These are phyloP conservation scores for Cotesia vestalis DNA, from an alignment of 1,140 invertebrate genomes.

Conservation along the genomic window DNA sequence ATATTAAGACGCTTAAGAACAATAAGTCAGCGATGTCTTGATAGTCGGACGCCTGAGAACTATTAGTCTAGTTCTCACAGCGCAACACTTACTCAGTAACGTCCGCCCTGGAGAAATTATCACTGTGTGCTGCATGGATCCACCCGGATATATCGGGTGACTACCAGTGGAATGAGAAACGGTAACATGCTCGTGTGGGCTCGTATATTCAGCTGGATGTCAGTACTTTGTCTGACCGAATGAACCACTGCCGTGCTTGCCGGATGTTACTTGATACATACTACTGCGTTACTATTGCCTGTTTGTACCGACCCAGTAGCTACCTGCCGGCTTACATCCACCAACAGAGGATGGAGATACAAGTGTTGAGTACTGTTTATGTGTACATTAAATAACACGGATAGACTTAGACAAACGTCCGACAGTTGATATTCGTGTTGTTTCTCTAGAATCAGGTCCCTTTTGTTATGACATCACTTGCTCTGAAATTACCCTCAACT, in stretches of 20 bases:
- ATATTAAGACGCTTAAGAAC: conserved; percentile 1
- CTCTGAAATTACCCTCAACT: no score
- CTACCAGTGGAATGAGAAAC: conserved; percentile 22
- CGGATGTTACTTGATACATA: conserved; percentile 38
- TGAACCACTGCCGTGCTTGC: conserved; percentile 44
- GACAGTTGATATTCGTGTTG: no score
- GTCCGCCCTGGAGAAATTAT: conserved; percentile 28
- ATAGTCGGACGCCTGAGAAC: neutral
- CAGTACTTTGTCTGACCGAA: conserved; percentile 56
- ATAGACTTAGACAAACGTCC: no score
- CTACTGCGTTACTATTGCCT: conserved; percentile 18
- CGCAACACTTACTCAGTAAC: conserved; percentile 19
- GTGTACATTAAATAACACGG: no score
- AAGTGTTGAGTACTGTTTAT: no score
- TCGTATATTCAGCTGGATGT: conserved; percentile 55
- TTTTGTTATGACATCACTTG: no score
- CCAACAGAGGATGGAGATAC: no score
- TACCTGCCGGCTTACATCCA: no score
- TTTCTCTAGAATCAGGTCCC: no score
- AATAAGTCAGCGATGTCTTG: conserved; percentile 17
- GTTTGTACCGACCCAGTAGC: conserved; percentile 11
- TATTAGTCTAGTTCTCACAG: conserved; percentile 24
- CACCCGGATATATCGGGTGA: conserved; percentile 24
- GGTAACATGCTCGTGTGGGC: conserved; percentile 30
- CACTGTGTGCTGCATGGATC: conserved; percentile 18